A percentile compares a stretch with the other conserved stretches of the same genome.
Conservation (phyloP, 2,797 vertebrate genomes). For the Yasuhikotakia modesta region DNA sequence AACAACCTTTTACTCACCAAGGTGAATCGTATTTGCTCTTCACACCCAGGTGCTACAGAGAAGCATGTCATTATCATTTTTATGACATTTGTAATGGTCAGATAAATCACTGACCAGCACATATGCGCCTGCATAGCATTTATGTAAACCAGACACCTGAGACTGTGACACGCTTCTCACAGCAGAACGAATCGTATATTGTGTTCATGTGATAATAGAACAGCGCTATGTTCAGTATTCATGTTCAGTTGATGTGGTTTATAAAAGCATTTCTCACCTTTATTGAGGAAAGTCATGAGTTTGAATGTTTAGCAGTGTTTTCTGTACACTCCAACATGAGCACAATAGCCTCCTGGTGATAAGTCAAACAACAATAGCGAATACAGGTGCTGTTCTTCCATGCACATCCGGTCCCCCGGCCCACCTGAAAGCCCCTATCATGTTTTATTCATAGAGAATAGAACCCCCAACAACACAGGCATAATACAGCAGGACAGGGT, state of each 20-base stretch:
- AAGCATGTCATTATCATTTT: slow-evolving; percentile 68
- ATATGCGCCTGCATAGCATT: slow-evolving; percentile 67
- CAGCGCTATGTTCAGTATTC: background rate
- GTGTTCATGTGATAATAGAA: slow-evolving; percentile 54
- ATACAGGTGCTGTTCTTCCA: slow-evolving; percentile 11
- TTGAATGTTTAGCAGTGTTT: background rate
- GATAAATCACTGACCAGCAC: slow-evolving; percentile 69
- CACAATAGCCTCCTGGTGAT: background rate
- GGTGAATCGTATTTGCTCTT: slow-evolving; percentile 42
- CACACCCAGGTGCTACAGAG: slow-evolving; percentile 59
- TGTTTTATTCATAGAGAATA: slow-evolving; percentile 47
- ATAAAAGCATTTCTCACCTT: background rate
- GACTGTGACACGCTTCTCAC: slow-evolving; percentile 69
- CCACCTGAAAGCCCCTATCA: slow-evolving; percentile 35
- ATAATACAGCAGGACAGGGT: slow-evolving; percentile 1
- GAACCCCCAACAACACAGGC: slow-evolving; percentile 15
- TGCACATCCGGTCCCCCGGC: slow-evolving; percentile 6
- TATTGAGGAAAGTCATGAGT: background rate
- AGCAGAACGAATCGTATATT: slow-evolving; percentile 68
- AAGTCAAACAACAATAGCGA: background rate
- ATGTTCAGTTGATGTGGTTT: background rate
- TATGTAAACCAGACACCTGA: slow-evolving; percentile 45
- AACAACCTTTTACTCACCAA: background rate
- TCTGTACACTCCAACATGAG: background rate
- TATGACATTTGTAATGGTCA: slow-evolving; percentile 75